phyloP scores from a whole-genome alignment of 2,888 invertebrate genomes.

The Gasteruption jaculator region DNA sequence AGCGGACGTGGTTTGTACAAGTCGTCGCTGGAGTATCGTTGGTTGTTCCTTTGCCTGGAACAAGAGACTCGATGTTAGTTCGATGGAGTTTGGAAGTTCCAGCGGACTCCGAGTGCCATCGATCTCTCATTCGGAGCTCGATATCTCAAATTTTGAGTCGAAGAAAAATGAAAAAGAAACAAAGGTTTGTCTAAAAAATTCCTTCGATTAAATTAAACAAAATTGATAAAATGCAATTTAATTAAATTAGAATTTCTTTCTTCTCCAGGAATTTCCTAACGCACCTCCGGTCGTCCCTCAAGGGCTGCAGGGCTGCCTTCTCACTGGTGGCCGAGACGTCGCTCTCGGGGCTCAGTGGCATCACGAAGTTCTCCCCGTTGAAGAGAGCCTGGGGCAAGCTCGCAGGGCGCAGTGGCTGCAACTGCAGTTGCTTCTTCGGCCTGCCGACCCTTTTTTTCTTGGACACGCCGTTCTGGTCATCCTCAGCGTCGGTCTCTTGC shows the following conservation, averaged over 20 bases:
- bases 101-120: no score
- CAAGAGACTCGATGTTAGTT: conserved; percentile 3
- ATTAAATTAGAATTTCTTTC: no score
- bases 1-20: conserved; percentile 67
- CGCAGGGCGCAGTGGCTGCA: conserved; percentile 10
- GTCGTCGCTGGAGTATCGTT: conserved; percentile 67
- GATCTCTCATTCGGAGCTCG: no score
- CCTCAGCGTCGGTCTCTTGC: conserved; percentile 25
- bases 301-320: conserved; percentile 33
- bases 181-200: no score
- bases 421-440: conserved; percentile 35
- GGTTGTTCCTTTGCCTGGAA: conserved; percentile 47
- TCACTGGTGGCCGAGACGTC: conserved; percentile 49
- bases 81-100: neutral
- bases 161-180: no score
- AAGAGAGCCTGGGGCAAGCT: conserved; percentile 30
- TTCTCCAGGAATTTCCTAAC: no score
- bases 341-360: conserved; percentile 51
- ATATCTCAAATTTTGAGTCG: no score
- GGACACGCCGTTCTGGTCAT: conserved; percentile 24
- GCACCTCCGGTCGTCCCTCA: no score
- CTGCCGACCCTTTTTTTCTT: conserved; percentile 38
- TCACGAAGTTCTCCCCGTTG: conserved; percentile 46
- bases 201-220: no score
- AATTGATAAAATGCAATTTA: no score